Evolutionary conservation across 1,140 invertebrate genomes (phyloP).

Genomic region (Dysdera silvatica): DNA sequence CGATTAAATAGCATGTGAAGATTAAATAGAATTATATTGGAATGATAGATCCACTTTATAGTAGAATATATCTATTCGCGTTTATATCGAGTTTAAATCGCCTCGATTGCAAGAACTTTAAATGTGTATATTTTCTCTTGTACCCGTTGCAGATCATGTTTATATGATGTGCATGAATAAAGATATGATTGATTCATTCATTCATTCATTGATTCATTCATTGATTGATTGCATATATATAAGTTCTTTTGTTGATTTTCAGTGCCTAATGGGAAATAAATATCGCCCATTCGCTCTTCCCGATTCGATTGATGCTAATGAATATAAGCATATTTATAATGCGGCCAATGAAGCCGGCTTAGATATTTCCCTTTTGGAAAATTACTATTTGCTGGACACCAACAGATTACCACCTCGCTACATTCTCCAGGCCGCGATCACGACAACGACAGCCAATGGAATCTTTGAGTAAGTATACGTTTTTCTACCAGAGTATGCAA

Average conservation of each 20-base stretch:
- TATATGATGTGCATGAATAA: no score
- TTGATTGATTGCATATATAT: neutral
- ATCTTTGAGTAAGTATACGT: neutral
- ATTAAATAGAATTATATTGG: no score
- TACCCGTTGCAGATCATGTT: no score
- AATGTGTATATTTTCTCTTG: no score
- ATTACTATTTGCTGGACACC: constrained; percentile 36
- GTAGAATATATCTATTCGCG: no score
- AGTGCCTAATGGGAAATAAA: constrained; percentile 47
- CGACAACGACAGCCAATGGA: neutral
- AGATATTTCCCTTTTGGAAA: constrained; percentile 37
- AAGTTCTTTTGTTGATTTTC: neutral
- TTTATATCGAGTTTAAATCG: no score
- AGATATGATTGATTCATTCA: no score
- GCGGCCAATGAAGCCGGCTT: constrained; percentile 33
- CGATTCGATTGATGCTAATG: constrained; percentile 37
- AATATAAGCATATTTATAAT: constrained; percentile 40
- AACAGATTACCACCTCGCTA: constrained; percentile 17
- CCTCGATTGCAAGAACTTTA: no score
- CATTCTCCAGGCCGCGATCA: constrained; percentile 1
- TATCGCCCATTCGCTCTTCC: constrained; percentile 43
- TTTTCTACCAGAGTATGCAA: no score
- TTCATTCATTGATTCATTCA: no score
- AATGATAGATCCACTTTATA: no score
- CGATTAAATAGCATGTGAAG: no score